Evolutionary conservation across 2,113 vertebrate genomes (phyloP), one percentile per base, ranked within the genome.

Genomic region (Hippocampus comes): DNA sequence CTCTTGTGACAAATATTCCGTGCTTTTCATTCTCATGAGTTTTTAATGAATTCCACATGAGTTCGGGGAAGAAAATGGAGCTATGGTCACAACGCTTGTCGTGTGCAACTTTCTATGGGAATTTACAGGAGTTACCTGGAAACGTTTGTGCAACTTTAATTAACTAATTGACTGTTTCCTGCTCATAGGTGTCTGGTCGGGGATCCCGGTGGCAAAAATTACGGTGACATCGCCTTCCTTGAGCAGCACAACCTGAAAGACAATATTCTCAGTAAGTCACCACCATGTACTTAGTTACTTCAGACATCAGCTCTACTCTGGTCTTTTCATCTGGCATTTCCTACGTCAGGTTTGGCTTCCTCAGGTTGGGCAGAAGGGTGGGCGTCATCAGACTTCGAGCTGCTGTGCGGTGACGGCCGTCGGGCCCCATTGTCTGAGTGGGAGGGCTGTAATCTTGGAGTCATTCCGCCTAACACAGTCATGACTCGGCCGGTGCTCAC

Each of bases 171-270:
- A 7, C 9, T 12, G 5, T 60, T 7, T 4, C 27, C 48, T 10
- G 3, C 67, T 72, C 67, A 25, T n/a, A 89, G 95, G 81, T 97
- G 95, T 76, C 86, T 97, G 64, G 91, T 95, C 80, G 95, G 95
- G 78, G 95, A 95, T 85, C 86, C 81, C 68, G 93, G 80, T 74
- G 94, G 95, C 56, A 95, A 93, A 83, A 96, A 91, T 84, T 95
- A 93, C 0, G 95, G 95, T 21, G 95, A 97, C 23, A 93, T 97
- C 55, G 95, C 95, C 72, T 95, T 97, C 72, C 83, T 96, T 55
- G 95, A 97, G 83, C 94, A 97, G 42, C 92, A 93, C 73, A 95
- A 92, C 77, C 88, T 97, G 42, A 91, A 92, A 30, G 81, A 85
- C 70, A 96, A 96, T 84, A 94, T 97, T 80, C 67, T 92, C 59